Evolutionary conservation across 2,113 vertebrate genomes (phyloP).

Genomic region (Epinephelus moara): DNA sequence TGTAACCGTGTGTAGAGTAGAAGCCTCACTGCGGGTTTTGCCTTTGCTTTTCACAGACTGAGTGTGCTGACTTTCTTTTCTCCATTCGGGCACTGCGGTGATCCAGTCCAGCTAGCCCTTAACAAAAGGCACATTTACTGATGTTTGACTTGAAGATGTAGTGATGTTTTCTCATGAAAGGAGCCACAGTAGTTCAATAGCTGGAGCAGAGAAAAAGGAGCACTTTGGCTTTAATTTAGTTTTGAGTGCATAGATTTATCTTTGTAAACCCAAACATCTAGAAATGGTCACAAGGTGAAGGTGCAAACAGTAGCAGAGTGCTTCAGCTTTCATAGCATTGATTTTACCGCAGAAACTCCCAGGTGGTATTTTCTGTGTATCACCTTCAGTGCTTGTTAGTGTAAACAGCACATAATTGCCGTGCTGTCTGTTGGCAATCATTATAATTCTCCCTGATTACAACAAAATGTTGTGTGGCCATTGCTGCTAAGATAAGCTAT

Average conservation of each 20-base stretch:
- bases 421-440: conserved; percentile 15
- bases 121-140: neutral
- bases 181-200: neutral
- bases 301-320: neutral
- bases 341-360: conserved; percentile 3
- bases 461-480: conserved; percentile 36
- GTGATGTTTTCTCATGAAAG: neutral
- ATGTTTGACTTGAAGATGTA: neutral
- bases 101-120: neutral
- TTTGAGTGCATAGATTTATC: neutral
- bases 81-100: neutral
- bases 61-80: neutral
- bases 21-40: conserved; percentile 2
- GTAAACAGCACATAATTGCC: conserved; percentile 42
- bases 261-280: neutral
- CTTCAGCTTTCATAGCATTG: conserved; percentile 4
- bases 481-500: neutral
- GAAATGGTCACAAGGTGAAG: conserved; percentile 9
- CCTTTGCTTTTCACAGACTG: neutral
- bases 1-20: neutral
- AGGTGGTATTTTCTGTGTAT: conserved; percentile 20
- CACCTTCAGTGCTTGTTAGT: conserved; percentile 3
- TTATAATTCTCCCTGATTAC: conserved; percentile 22
- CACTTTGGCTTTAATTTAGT: conserved; percentile 4
- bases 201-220: neutral